Percentiles rank a stretch among this genome's conserved stretches.
These are phyloP conservation scores for Psephotus haematonotus DNA, from an alignment of 2,113 vertebrate genomes.

Conservation along the genomic window DNA sequence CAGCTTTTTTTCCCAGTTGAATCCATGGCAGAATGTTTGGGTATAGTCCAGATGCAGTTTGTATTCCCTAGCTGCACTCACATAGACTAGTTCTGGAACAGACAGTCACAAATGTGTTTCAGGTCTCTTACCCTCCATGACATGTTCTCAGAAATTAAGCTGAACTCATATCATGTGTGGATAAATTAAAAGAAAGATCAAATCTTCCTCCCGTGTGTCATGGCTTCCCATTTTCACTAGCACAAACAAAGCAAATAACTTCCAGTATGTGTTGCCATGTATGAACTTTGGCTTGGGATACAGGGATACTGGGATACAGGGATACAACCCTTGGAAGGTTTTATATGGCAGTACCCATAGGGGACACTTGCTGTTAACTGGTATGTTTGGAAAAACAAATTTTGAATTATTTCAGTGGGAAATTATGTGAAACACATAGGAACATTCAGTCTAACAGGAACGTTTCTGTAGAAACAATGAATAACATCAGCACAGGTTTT, in stretches of 20 bases:
- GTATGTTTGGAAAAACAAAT: neutral
- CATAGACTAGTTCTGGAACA: neutral
- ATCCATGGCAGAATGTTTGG: neutral
- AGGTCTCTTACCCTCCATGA: neutral
- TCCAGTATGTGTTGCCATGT: neutral
- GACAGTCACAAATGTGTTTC: neutral
- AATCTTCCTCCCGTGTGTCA: neutral
- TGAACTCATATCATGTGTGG: neutral
- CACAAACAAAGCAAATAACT: neutral
- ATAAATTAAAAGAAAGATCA: neutral
- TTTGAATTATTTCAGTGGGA: neutral
- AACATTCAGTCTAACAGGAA: neutral
- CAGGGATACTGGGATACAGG: neutral
- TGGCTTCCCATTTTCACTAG: neutral
- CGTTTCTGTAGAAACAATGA: neutral
- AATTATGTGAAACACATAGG: neutral
- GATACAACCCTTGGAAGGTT: neutral
- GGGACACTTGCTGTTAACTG: neutral
- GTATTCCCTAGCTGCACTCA: neutral
- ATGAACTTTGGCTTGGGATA: neutral
- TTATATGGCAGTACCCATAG: neutral
- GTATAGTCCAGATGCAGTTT: neutral
- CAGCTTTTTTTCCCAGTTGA: neutral
- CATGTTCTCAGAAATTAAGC: neutral
- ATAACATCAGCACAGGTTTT: neutral